A percentile compares a stretch with the other conserved stretches of the same genome.
phyloP scores from a whole-genome alignment of 1,140 invertebrate genomes.

The Portunus trituberculatus region DNA sequence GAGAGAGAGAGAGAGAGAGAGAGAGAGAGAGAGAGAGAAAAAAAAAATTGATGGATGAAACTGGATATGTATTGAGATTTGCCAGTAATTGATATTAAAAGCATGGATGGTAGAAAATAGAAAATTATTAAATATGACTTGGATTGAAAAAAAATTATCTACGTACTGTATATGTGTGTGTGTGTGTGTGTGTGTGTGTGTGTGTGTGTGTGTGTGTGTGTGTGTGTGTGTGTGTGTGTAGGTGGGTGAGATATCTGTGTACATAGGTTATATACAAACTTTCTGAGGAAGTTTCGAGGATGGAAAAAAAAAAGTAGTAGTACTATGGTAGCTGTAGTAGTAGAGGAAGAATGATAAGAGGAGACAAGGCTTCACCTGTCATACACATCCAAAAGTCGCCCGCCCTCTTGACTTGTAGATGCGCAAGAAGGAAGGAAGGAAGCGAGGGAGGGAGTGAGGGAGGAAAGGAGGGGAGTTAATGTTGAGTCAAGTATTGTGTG shows the following conservation, averaged over 20 bases:
- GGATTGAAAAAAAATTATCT: background rate
- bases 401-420: too few relatives aligned
- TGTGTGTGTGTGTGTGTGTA: background rate
- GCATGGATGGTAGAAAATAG: background rate
- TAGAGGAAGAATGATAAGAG: background rate
- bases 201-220: background rate
- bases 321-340: too few relatives aligned
- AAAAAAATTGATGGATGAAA: background rate
- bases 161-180: background rate
- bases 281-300: background rate
- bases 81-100: background rate
- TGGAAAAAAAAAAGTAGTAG: too few relatives aligned
- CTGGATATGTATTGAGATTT: background rate
- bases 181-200: background rate
- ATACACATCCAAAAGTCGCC: background rate
- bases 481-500: background rate
- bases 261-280: background rate
- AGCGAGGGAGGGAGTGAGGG: too few relatives aligned
- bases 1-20: slow-evolving; percentile 20
- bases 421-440: too few relatives aligned
- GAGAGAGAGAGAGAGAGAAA: background rate
- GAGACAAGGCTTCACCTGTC: background rate
- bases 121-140: too few relatives aligned
- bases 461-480: background rate
- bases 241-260: too few relatives aligned